phyloP scores from a whole-genome alignment of 2,888 invertebrate genomes.

The Cerceris ruficornis region DNA sequence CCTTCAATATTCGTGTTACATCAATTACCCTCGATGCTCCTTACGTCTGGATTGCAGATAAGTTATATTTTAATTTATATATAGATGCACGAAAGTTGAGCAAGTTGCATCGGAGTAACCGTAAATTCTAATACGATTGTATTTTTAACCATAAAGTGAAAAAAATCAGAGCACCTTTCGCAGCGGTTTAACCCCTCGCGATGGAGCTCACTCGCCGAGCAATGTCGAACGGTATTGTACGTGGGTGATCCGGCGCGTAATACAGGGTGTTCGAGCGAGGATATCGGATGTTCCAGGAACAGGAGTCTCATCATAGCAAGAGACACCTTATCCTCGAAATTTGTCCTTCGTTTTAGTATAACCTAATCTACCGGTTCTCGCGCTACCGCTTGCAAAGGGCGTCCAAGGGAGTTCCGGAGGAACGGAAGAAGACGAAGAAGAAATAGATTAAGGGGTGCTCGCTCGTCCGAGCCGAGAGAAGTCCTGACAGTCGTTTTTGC shows the following conservation, averaged over 20 bases:
- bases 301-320: slow-evolving; percentile 56
- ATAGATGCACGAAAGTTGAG: no score
- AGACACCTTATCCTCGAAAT: slow-evolving; percentile 68
- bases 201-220: slow-evolving; percentile 34
- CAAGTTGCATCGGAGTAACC: no score
- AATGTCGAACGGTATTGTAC: slow-evolving; percentile 46
- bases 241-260: slow-evolving; percentile 66
- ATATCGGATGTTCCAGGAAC: slow-evolving; percentile 57
- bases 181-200: neutral
- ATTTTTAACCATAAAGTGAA: no score
- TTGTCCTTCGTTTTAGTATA: slow-evolving; percentile 59
- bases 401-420: slow-evolving; percentile 1
- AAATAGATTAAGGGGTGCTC: slow-evolving; percentile 57
- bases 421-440: slow-evolving; percentile 36
- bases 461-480: slow-evolving; percentile 51
- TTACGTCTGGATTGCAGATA: neutral
- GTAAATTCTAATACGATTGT: no score
- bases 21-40: neutral
- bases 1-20: neutral
- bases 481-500: slow-evolving; percentile 59
- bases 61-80: no score
- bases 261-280: slow-evolving; percentile 64
- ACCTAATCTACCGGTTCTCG: slow-evolving; percentile 62
- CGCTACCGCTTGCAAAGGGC: slow-evolving; percentile 67
- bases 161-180: no score